Conservation (phyloP, 2,888 invertebrate genomes). For the Drosophila paranaensis region DNA sequence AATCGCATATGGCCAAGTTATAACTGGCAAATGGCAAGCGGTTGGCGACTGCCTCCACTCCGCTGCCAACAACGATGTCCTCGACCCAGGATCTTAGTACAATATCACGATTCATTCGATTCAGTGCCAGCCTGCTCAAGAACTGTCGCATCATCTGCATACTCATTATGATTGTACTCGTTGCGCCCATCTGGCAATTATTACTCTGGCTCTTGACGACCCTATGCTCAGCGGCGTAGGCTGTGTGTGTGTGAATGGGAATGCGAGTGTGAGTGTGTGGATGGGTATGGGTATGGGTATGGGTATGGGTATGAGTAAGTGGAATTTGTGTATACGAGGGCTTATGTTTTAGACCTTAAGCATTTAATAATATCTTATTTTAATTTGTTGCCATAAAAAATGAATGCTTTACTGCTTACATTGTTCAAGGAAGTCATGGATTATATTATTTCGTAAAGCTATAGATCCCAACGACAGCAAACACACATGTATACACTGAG, state of each 20-base stretch:
- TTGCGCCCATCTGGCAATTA: conserved; percentile 73
- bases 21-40: conserved; percentile 77
- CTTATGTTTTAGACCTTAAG: conserved; percentile 20
- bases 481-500: background rate
- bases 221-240: conserved; percentile 24
- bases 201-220: conserved; percentile 61
- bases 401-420: conserved; percentile 9
- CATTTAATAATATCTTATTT: conserved; percentile 27
- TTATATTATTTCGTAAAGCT: conserved; percentile 14
- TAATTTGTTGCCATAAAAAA: conserved; percentile 46
- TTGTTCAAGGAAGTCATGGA: conserved; percentile 3
- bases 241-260: background rate
- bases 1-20: conserved; percentile 81
- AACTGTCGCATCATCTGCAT: conserved; percentile 78
- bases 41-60: conserved; percentile 12
- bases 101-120: conserved; percentile 59
- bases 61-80: conserved; percentile 23
- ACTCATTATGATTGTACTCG: conserved; percentile 70
- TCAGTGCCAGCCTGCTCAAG: conserved; percentile 65
- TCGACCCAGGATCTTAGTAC: conserved; percentile 52
- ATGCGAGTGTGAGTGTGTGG: too few species aligned
- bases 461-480: conserved; percentile 39
- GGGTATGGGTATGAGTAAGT: background rate
- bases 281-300: too few species aligned
- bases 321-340: background rate